Evolutionary conservation across 23 tunicate species (phyloP).

Genomic region (Halocynthia roretzi): DNA sequence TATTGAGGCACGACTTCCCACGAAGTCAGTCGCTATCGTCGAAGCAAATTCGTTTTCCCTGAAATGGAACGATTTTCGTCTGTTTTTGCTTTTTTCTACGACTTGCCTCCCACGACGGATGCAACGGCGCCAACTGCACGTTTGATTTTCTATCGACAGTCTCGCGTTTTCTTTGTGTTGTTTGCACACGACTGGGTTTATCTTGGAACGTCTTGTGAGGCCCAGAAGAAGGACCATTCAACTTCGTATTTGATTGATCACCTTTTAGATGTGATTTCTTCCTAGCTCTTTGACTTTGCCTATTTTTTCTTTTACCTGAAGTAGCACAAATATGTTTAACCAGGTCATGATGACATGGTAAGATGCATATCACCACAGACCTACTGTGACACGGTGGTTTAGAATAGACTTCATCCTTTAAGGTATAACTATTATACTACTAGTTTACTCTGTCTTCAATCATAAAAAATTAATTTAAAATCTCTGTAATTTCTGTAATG

Average conservation of each 20-base stretch:
- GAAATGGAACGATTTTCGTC: constrained; percentile 23
- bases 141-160: neutral
- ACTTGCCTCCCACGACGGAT: constrained; percentile 85
- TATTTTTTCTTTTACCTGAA: constrained; percentile 29
- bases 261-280: constrained; percentile 5
- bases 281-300: constrained; percentile 36
- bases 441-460: too few species aligned
- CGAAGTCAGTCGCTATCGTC: constrained; percentile 62
- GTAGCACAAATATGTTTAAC: neutral
- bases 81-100: constrained; percentile 41
- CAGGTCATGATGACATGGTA: too few species aligned
- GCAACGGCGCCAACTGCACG: constrained; percentile 18
- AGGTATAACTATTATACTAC: neutral
- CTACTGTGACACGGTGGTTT: too few species aligned
- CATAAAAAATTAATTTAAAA: too few species aligned
- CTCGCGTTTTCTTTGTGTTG: neutral
- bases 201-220: too few species aligned
- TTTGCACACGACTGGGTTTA: neutral
- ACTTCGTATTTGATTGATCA: too few species aligned
- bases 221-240: too few species aligned
- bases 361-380: too few species aligned
- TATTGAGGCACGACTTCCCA: too few species aligned
- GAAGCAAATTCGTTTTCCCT: constrained; percentile 51
- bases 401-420: neutral
- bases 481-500: too few species aligned